Percentiles rank a stretch among this genome's conserved stretches.
Conservation (phyloP, 2,888 invertebrate species). For the Cryptops parisi region DNA sequence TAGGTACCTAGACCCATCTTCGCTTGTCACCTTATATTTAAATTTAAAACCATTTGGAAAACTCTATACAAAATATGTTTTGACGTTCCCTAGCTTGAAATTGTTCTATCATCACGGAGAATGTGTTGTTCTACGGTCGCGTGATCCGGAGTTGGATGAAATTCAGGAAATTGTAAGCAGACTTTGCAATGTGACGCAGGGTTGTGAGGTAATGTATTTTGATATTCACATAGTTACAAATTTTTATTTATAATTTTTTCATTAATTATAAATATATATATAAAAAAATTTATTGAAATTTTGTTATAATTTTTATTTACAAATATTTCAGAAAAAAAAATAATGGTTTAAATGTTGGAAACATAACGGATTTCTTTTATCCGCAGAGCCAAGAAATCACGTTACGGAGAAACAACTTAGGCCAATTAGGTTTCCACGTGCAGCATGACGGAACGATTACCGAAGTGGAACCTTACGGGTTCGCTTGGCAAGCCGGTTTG, state of each 20-base stretch:
- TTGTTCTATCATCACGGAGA: conserved; percentile 90
- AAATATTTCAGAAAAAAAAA: not conserved
- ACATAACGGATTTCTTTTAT: not conserved
- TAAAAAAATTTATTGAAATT: too few species aligned
- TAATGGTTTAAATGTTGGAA: not conserved
- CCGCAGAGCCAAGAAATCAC: conserved; percentile 48
- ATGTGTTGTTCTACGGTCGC: conserved; percentile 65
- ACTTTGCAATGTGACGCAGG: conserved; percentile 57
- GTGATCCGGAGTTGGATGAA: conserved; percentile 48
- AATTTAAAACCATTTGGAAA: too few species aligned
- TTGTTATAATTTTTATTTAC: not conserved
- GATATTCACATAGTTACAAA: too few species aligned
- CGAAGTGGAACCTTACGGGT: conserved; percentile 57
- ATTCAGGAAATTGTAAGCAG: conserved; percentile 61
- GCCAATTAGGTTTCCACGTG: conserved; percentile 65
- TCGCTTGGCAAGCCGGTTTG: conserved; percentile 55
- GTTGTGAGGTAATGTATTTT: conserved; percentile 40
- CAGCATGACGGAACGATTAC: conserved; percentile 89
- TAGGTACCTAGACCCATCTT: conserved; percentile 32
- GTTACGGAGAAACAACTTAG: conserved; percentile 60
- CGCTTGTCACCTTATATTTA: too few species aligned
- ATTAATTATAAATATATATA: too few species aligned
- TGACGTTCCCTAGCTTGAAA: conserved; percentile 42
- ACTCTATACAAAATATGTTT: conserved; percentile 10
- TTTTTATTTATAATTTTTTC: too few species aligned